Percentiles rank a stretch among this genome's conserved stretches.
These are phyloP conservation scores for Sarcophaga variegata DNA, from an alignment of 2,888 invertebrate species.

Conservation along the genomic window DNA sequence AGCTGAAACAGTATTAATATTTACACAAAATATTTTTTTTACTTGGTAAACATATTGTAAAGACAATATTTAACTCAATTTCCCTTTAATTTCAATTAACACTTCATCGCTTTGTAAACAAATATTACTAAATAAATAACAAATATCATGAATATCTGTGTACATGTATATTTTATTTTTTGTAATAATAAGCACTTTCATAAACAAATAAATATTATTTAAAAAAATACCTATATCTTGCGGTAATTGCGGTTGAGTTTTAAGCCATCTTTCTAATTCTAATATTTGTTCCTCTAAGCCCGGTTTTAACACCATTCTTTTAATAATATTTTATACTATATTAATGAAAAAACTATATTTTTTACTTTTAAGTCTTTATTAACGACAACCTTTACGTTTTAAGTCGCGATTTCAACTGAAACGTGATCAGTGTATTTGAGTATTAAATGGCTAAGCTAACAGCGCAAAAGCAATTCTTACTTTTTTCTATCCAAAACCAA, in stretches of 20 bases:
- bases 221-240: constrained; percentile 84
- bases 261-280: constrained; percentile 83
- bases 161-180: not conserved
- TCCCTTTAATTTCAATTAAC: no score
- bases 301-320: constrained; percentile 66
- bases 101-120: no score
- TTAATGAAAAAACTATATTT: not conserved
- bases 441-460: constrained; percentile 17
- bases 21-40: no score
- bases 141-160: no score
- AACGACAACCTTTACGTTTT: constrained; percentile 54
- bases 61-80: no score
- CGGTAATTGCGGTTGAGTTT: constrained; percentile 86
- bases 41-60: no score
- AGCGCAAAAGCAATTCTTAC: constrained; percentile 17
- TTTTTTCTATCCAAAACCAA: not conserved
- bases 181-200: not conserved
- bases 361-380: not conserved
- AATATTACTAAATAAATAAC: no score
- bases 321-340: not conserved
- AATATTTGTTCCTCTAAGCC: constrained; percentile 71
- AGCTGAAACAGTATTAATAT: no score
- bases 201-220: no score
- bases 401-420: constrained; percentile 66
- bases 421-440: constrained; percentile 56